phyloP scores from a whole-genome alignment of 2,888 invertebrate genomes.

The Callimorpha dominula region DNA sequence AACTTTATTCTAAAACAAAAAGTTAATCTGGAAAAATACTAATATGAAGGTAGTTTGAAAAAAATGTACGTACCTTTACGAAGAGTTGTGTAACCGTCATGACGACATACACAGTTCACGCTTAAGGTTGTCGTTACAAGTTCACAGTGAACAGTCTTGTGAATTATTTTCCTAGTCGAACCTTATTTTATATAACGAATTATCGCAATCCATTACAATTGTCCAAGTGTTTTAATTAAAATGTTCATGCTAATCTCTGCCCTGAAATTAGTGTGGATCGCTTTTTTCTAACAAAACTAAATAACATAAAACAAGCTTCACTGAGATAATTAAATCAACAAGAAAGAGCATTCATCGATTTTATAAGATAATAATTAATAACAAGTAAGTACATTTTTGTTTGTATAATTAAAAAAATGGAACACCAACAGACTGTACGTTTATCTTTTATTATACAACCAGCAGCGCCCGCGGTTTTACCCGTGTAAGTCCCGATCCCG shows the following conservation, averaged over 20 bases:
- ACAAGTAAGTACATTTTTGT: too few species aligned
- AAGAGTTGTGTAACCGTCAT: conserved; percentile 48
- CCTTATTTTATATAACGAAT: conserved; percentile 71
- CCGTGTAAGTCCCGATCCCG: too few species aligned
- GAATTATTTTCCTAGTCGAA: conserved; percentile 50
- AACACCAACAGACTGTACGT: too few species aligned
- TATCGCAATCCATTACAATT: conserved; percentile 67
- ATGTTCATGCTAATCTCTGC: conserved; percentile 58
- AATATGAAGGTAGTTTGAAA: background rate
- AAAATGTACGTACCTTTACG: conserved; percentile 47
- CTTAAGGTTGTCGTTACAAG: conserved; percentile 20
- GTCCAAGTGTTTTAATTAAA: conserved; percentile 69
- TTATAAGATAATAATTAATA: too few species aligned
- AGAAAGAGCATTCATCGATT: too few species aligned
- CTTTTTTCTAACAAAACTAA: background rate
- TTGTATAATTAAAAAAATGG: too few species aligned
- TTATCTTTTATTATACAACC: too few species aligned
- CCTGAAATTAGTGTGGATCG: conserved; percentile 55
- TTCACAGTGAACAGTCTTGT: conserved; percentile 46
- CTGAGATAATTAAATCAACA: too few species aligned
- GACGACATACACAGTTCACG: conserved; percentile 7
- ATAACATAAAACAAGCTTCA: background rate
- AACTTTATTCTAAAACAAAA: background rate
- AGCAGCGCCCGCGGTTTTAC: too few species aligned
- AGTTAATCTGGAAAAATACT: background rate